A percentile compares a stretch with the other conserved stretches of the same genome.
Evolutionary conservation across 2,888 invertebrate species (phyloP).

Genomic region (Plagodis pulveraria): DNA sequence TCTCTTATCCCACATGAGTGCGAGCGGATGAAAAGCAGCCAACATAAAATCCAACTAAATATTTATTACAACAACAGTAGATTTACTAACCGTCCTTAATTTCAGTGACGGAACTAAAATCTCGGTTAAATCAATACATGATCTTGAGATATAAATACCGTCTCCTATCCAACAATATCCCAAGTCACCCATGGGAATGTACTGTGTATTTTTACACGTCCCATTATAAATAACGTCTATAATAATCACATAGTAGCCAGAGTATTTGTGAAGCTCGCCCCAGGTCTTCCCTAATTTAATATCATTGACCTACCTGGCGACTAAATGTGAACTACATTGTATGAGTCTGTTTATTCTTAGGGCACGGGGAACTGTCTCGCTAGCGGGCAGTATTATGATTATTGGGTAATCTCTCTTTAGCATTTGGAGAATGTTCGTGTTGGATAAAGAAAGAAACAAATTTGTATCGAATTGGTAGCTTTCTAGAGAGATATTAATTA

Average conservation of each 20-base stretch:
- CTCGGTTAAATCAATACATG: too few species aligned
- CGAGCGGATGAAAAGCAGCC: too few species aligned
- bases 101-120: neutral
- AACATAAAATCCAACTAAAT: too few species aligned
- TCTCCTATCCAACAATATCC: neutral
- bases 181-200: constrained; percentile 15
- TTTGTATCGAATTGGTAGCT: too few species aligned
- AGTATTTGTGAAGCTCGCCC: constrained; percentile 22
- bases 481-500: too few species aligned
- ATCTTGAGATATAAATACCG: neutral
- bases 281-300: constrained; percentile 10
- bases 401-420: too few species aligned
- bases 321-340: constrained; percentile 4
- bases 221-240: constrained; percentile 20
- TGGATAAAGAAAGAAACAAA: too few species aligned
- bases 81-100: too few species aligned
- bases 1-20: too few species aligned
- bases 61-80: too few species aligned
- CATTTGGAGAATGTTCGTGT: too few species aligned
- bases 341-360: neutral
- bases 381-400: too few species aligned
- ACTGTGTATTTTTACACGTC: constrained; percentile 21
- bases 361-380: neutral
- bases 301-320: constrained; percentile 22
- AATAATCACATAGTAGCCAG: constrained; percentile 26